phyloP scores from a whole-genome alignment of 2,113 vertebrate genomes.

The Rhegmatorhina hoffmannsi region DNA sequence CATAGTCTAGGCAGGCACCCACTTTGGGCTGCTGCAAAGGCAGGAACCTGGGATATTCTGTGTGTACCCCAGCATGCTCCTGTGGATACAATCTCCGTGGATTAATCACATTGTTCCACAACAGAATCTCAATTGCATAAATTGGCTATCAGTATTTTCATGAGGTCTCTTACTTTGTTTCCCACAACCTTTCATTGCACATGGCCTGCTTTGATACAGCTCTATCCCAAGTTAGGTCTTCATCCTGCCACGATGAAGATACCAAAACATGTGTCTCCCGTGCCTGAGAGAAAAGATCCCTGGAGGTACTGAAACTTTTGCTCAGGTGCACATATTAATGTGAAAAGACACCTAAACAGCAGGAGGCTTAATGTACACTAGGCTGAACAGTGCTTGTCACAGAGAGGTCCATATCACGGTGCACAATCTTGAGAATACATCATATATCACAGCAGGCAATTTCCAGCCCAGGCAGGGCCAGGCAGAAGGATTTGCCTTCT shows the following conservation, averaged over 20 bases:
- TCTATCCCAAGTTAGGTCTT: not conserved
- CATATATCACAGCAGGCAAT: not conserved
- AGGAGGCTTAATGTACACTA: not conserved
- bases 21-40: not conserved
- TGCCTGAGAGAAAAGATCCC: not conserved
- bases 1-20: not conserved
- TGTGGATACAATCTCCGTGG: not conserved
- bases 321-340: not conserved
- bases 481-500: not conserved
- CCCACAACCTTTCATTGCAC: not conserved
- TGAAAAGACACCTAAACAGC: not conserved
- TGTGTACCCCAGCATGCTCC: not conserved
- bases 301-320: not conserved
- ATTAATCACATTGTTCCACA: not conserved
- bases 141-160: not conserved
- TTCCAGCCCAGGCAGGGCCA: not conserved
- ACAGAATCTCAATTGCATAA: not conserved
- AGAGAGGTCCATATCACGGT: not conserved
- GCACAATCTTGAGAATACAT: not conserved
- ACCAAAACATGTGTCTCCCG: not conserved
- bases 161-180: not conserved
- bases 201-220: not conserved
- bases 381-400: not conserved
- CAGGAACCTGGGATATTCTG: not conserved
- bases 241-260: not conserved